Conservation (phyloP, 2,113 vertebrate species). For the Gobio gobio region DNA sequence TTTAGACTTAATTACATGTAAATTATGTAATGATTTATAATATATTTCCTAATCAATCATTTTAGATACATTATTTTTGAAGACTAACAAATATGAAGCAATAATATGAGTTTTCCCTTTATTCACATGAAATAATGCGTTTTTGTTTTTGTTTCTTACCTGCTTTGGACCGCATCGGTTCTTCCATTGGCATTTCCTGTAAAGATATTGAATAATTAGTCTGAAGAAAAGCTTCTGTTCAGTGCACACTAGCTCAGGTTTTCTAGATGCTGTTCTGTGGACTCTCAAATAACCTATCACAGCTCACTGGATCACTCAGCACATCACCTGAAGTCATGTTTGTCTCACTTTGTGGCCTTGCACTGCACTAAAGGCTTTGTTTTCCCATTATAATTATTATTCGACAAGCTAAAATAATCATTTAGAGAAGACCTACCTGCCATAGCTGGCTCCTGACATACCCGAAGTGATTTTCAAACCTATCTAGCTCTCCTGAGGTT, state of each 20-base stretch:
- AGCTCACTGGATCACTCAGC: slow-evolving; percentile 5
- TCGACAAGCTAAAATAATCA: neutral
- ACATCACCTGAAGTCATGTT: neutral
- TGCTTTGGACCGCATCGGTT: slow-evolving; percentile 30
- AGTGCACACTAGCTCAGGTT: neutral
- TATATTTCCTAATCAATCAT: no score
- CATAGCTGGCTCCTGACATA: slow-evolving; percentile 66
- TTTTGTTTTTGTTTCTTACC: slow-evolving; percentile 37
- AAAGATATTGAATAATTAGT: slow-evolving; percentile 20
- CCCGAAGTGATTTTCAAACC: slow-evolving; percentile 68
- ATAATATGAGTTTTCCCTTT: neutral
- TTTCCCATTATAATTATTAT: neutral
- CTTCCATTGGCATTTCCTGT: slow-evolving; percentile 46
- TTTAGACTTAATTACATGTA: neutral
- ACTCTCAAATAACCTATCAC: slow-evolving; percentile 10
- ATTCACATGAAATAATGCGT: neutral
- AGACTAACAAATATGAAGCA: neutral
- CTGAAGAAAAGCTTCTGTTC: no score
- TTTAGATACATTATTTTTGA: neutral
- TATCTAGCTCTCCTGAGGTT: slow-evolving; percentile 58
- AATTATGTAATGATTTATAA: neutral
- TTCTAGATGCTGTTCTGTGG: neutral
- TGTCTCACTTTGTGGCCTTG: neutral
- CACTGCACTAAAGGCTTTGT: neutral
- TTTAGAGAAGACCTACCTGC: slow-evolving; percentile 65